Evolutionary conservation across 2,797 vertebrate species (phyloP), one percentile per base, ranked within the genome.

Genomic region (Poecilia picta): DNA sequence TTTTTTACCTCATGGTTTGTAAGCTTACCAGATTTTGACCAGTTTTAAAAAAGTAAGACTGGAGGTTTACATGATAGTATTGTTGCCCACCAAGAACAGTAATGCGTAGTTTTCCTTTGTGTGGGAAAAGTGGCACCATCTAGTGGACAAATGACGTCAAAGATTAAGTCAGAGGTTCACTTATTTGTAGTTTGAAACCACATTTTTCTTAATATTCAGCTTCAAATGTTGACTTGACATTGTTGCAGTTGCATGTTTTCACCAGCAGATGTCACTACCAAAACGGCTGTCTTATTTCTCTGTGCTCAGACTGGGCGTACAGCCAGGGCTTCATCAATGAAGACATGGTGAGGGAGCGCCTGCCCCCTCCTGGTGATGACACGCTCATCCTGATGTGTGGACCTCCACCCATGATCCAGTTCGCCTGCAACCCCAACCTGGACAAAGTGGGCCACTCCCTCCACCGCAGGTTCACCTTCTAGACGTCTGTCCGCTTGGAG

Each of bases 371-470:
- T 0, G 82, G 94, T 0, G 96, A 96, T 0, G 96, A 98, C 79
- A 94, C 96, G 0, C 94, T 99, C 79, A 93, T 99, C 77, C 95
- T 99, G 75, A 97, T 99, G 97, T 99, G 98, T 0, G 98, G 98
- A 0, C 98, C 98, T 2, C 98, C 98, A 1, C 98, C 98, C 0
- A 99, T 99, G 98, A 97, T 99, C 92, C 97, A 99, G 94, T 98
- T 96, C 0, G 98, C 98, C 77, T 98, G 97, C 93, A 95, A 96
- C 94, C 98, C 98, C 74, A 99, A 97, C 91, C 94, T 99, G 92
- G 98, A 99, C 80, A 98, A 97, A 77, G 94, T 97, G 43, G 96
- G 97, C 46, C 97, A 99, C 84, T 45, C 93, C 41, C 89, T 81
- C 80, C 95, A 95, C 84, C 94, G 88, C 87, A 95, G 95, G 82